Evolutionary conservation across 2,113 vertebrate genomes (phyloP).

Genomic region (Indicator maculatus): DNA sequence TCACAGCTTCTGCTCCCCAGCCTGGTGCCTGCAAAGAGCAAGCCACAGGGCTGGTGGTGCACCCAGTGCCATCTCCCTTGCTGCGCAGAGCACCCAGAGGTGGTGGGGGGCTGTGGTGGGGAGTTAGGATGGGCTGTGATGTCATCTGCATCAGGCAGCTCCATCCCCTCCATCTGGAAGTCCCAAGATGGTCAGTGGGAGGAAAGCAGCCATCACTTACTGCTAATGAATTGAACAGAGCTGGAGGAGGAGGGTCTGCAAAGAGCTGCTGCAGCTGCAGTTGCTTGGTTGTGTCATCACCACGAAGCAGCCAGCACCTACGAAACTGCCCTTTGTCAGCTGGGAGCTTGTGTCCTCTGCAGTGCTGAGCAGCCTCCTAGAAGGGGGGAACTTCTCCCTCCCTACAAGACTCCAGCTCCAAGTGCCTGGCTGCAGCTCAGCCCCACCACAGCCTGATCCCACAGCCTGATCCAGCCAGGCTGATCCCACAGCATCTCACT

Average conservation of each 20-base stretch:
- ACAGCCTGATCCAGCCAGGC: background rate
- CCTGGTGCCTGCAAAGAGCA: background rate
- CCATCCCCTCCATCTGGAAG: background rate
- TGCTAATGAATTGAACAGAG: background rate
- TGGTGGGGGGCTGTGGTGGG: background rate
- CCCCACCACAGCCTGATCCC: background rate
- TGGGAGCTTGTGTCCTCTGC: fast-evolving
- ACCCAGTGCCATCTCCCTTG: fast-evolving
- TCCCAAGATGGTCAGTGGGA: background rate
- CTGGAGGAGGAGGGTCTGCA: background rate
- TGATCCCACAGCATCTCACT: fast-evolving
- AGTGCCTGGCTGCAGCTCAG: background rate
- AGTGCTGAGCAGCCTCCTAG: background rate
- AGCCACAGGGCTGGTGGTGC: fast-evolving
- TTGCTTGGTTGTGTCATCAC: background rate
- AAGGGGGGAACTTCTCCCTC: too few relatives aligned
- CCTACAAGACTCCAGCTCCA: background rate
- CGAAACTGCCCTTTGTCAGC: background rate
- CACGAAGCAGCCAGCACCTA: fast-evolving
- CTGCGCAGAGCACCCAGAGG: fast-evolving
- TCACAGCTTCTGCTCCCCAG: background rate
- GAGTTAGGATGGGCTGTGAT: background rate
- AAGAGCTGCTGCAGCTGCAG: background rate
- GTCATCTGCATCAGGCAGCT: background rate
- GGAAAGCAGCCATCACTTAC: background rate